A percentile compares a stretch with the other conserved stretches of the same genome.
Evolutionary conservation across 1,140 invertebrate genomes (phyloP).

Genomic region (Drosophila carrolli): DNA sequence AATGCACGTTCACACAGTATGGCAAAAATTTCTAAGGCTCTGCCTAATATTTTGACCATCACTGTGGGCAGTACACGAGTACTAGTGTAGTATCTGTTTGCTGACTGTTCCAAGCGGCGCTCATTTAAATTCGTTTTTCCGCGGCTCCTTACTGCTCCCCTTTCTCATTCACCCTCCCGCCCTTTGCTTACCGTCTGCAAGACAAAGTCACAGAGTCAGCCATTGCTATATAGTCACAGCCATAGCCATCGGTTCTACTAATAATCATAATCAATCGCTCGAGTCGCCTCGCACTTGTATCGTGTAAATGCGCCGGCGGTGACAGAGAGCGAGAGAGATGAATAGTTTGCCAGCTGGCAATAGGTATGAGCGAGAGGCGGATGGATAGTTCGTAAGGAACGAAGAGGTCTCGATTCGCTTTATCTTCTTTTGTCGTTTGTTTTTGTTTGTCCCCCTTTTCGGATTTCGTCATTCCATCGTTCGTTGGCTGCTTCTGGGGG

Average conservation of each 20-base stretch:
- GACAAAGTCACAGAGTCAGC: slow-evolving; percentile 31
- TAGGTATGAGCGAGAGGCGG: slow-evolving; percentile 35
- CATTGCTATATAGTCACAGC: slow-evolving; percentile 11
- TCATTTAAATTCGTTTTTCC: slow-evolving; percentile 79
- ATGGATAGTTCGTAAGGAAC: slow-evolving; percentile 18
- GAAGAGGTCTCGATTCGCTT: slow-evolving; percentile 55
- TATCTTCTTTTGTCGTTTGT: slow-evolving; percentile 77
- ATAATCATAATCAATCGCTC: slow-evolving; percentile 82
- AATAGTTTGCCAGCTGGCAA: neutral
- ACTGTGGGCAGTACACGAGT: slow-evolving; percentile 10
- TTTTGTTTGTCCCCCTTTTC: slow-evolving; percentile 65
- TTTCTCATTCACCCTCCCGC: slow-evolving; percentile 27
- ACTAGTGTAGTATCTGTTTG: slow-evolving; percentile 13
- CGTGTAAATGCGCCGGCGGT: slow-evolving; percentile 48
- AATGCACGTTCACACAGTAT: too few species aligned
- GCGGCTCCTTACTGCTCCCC: slow-evolving; percentile 45
- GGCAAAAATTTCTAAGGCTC: too few species aligned
- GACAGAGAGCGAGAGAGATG: slow-evolving; percentile 1
- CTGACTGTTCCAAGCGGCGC: slow-evolving; percentile 28
- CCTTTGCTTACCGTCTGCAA: slow-evolving; percentile 29
- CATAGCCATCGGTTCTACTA: slow-evolving; percentile 58
- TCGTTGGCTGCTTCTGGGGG: slow-evolving; percentile 7
- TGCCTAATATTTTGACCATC: neutral
- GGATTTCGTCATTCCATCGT: slow-evolving; percentile 31
- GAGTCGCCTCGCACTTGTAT: slow-evolving; percentile 70